Evolutionary conservation across 2,888 invertebrate genomes (phyloP), one percentile per base, ranked within the genome.

Genomic region (Zygaena filipendulae): DNA sequence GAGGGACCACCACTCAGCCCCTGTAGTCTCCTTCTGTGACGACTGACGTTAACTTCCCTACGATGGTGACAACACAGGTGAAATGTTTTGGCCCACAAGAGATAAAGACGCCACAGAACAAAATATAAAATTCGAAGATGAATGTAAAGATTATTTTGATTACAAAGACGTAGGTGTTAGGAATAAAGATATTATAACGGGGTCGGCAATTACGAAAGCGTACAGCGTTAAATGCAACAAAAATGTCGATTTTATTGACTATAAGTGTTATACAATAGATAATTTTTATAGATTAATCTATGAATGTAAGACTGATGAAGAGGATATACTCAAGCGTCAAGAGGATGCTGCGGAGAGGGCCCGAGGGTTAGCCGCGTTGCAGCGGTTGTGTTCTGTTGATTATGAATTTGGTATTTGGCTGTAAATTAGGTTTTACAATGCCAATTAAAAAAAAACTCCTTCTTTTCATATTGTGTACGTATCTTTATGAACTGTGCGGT

Each of bases 1-100:
- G 2, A 39, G 72, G 21, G 74, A 69, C 47, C 82, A 82, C 41
- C 74, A 83, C 49, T 85, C 85, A 0, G 85, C 84, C 3, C 85
- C 85, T 1, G 81, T 68, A n/a, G 84, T 85, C 14, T 70, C 83
- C 10, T 85, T 85, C 56, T 83, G 80, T 48, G 82, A 75, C n/a
- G 70, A 75, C 52, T 72, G 74, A 74, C 68, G 58, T 45, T 71
- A 72, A 71, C 71, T 34, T 32, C 26, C 35, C 30, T 35, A 41
- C 25, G 25, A 28, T 14, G 16, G 7, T 6, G 16, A 52, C 35
- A 30, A 40, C 52, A 11, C 42, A 42, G n/a, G n/a, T n/a, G n/a
- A n/a, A n/a, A n/a, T n/a, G n/a, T n/a, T n/a, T n/a, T n/a, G n/a
- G n/a, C n/a, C n/a, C n/a, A n/a, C n/a, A n/a, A n/a, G n/a, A 16